phyloP scores from a whole-genome alignment of 2,113 vertebrate genomes.

The Dipodomys spectabilis region DNA sequence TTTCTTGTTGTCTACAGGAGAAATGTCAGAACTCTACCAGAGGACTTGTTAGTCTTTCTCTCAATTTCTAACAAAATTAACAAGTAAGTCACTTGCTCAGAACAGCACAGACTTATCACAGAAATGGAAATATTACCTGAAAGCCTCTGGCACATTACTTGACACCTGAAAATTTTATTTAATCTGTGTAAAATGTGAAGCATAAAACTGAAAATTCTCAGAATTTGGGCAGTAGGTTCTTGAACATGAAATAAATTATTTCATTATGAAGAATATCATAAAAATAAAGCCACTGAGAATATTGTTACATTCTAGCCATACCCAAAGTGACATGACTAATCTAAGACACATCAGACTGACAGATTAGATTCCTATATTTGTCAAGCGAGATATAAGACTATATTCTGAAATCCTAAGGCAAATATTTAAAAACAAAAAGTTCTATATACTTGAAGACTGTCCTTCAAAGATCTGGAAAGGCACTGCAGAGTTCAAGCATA shows the following conservation, averaged over 20 bases:
- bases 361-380: not conserved
- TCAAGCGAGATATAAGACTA: not conserved
- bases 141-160: not conserved
- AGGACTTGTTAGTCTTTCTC: slow-evolving; percentile 23
- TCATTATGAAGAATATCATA: not conserved
- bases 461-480: not conserved
- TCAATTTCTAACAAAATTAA: slow-evolving; percentile 56
- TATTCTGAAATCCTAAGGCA: not conserved
- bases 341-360: not conserved
- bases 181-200: slow-evolving; percentile 28
- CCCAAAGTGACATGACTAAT: not conserved
- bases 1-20: not conserved
- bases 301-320: slow-evolving; percentile 29
- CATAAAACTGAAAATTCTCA: not conserved
- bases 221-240: not conserved
- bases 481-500: not conserved
- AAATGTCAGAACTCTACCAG: slow-evolving; percentile 37
- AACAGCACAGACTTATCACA: slow-evolving; percentile 49
- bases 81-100: slow-evolving; percentile 42
- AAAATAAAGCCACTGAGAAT: not conserved
- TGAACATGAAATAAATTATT: not conserved
- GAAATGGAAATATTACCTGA: slow-evolving; percentile 12
- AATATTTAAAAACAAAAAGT: not conserved
- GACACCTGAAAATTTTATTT: slow-evolving; percentile 34
- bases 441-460: not conserved